Evolutionary conservation across 2,888 invertebrate genomes (phyloP).

Genomic region (Abrostola triplasia): DNA sequence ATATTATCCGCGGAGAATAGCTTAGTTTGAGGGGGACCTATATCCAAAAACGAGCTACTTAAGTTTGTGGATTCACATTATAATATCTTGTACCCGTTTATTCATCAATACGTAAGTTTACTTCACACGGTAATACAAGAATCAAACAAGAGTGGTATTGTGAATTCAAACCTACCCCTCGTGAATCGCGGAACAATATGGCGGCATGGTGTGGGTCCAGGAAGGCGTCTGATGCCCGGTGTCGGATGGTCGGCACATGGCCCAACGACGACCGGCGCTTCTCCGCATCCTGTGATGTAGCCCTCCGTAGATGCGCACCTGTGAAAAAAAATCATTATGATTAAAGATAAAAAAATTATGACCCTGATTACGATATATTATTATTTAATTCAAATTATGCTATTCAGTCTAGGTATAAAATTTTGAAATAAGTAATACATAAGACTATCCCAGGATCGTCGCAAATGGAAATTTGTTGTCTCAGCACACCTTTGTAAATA

Average conservation of each 20-base stretch:
- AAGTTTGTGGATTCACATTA: too few relatives aligned
- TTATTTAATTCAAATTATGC: background rate
- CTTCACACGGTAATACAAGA: too few relatives aligned
- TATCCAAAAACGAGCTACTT: too few relatives aligned
- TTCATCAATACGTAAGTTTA: too few relatives aligned
- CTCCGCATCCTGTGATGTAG: slow-evolving; percentile 93
- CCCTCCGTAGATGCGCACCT: slow-evolving; percentile 94
- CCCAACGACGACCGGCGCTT: slow-evolving; percentile 94
- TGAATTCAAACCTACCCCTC: slow-evolving; percentile 91
- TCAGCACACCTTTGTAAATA: too few relatives aligned
- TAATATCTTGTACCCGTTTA: too few relatives aligned
- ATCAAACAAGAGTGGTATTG: background rate
- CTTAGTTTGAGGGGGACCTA: too few relatives aligned
- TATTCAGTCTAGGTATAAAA: background rate
- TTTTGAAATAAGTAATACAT: too few relatives aligned
- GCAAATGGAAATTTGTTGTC: background rate
- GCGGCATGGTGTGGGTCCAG: slow-evolving; percentile 96
- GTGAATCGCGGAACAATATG: slow-evolving; percentile 96
- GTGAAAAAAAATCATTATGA: slow-evolving; percentile 54
- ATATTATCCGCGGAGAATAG: too few relatives aligned
- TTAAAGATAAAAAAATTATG: background rate
- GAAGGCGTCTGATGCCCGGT: slow-evolving; percentile 93
- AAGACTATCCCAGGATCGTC: background rate
- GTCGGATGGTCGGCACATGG: slow-evolving; percentile 81
- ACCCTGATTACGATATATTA: too few relatives aligned